Percentiles rank a stretch among this genome's conserved stretches.
These are phyloP conservation scores for Aleadryas rufinucha DNA, from an alignment of 2,113 vertebrate species.

Conservation along the genomic window DNA sequence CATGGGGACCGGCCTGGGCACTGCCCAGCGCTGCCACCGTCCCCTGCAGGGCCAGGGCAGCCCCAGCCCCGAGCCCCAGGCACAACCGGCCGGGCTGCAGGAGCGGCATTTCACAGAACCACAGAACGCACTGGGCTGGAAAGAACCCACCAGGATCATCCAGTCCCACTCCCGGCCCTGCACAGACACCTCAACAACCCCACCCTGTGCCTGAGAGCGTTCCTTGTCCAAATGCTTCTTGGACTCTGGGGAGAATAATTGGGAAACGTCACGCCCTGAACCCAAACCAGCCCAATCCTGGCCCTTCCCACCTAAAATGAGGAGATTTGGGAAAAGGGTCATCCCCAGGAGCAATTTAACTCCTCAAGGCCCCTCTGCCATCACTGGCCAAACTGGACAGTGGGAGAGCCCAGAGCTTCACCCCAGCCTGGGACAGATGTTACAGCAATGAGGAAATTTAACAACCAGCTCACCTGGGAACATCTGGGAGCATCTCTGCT, in stretches of 20 bases:
- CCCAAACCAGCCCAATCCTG: rapidly evolving
- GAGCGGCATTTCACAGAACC: background rate
- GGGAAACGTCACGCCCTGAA: background rate
- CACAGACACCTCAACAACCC: background rate
- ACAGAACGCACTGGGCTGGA: background rate
- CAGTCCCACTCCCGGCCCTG: background rate
- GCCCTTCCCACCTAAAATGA: background rate
- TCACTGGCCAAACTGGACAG: rapidly evolving
- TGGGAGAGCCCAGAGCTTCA: background rate
- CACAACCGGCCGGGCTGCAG: rapidly evolving
- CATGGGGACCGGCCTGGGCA: rapidly evolving
- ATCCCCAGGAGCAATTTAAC: background rate
- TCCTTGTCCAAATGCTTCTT: background rate
- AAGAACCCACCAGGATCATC: background rate
- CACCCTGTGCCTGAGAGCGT: background rate
- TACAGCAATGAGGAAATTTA: background rate
- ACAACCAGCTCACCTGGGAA: background rate
- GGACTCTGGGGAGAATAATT: background rate
- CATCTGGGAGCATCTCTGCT: background rate
- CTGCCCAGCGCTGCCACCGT: background rate
- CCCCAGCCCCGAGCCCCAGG: rapidly evolving
- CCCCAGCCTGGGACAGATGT: background rate
- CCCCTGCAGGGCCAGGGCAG: background rate
- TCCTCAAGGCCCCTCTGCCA: background rate
- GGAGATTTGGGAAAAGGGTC: background rate